A percentile compares a stretch with the other conserved stretches of the same genome.
Evolutionary conservation across 92 coral and sea anemone genomes (phyloP).

Genomic region (Epizoanthus rinbou): DNA sequence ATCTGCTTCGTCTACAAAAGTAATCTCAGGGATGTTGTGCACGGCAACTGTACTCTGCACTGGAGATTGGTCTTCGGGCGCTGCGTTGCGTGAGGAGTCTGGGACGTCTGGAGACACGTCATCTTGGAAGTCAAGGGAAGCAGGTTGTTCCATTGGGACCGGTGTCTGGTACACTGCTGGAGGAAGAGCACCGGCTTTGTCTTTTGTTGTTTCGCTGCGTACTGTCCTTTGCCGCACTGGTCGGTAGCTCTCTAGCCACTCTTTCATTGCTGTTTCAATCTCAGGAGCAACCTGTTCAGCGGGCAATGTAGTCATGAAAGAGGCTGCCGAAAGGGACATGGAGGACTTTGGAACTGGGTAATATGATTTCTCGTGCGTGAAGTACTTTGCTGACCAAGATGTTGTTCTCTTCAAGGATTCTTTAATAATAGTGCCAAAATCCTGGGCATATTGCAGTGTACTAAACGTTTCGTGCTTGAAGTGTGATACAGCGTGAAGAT

Average conservation of each 20-base stretch:
- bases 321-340: background rate
- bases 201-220: background rate
- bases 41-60: background rate
- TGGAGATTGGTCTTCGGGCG: background rate
- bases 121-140: background rate
- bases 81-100: too few relatives aligned
- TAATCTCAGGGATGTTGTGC: background rate
- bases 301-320: background rate
- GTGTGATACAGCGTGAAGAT: background rate
- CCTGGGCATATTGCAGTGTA: background rate
- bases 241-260: background rate
- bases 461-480: background rate
- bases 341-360: background rate
- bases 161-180: conserved; percentile 10
- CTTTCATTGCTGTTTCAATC: background rate
- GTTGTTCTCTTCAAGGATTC: background rate
- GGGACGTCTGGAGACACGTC: background rate
- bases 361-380: background rate
- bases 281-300: background rate
- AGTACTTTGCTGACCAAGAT: background rate
- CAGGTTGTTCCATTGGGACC: background rate
- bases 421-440: background rate
- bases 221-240: conserved; percentile 10
- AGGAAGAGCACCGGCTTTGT: background rate
- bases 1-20: conserved; percentile 1